phyloP scores from a whole-genome alignment of 2,113 vertebrate species.

The Myocastor coypus region DNA sequence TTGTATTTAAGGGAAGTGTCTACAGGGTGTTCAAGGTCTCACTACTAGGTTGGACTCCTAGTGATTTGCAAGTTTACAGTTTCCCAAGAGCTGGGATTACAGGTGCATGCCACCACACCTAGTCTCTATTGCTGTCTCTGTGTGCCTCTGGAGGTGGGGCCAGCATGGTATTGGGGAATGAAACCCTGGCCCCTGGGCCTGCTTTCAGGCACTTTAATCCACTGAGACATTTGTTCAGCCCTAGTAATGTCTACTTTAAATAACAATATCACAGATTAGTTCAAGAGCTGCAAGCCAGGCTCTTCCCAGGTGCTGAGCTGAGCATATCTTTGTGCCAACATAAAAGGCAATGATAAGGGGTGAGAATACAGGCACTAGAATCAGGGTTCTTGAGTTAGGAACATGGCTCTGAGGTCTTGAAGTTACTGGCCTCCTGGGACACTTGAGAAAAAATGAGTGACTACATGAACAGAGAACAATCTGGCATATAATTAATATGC shows the following conservation, averaged over 20 bases:
- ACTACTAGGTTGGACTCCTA: too few species aligned
- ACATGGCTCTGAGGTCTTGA: background rate
- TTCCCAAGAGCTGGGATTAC: too few species aligned
- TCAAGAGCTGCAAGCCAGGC: background rate
- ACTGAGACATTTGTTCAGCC: too few species aligned
- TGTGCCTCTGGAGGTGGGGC: too few species aligned
- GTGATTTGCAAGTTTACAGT: too few species aligned
- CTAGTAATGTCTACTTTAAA: background rate
- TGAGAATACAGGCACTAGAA: background rate
- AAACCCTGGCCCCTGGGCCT: too few species aligned
- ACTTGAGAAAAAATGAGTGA: background rate
- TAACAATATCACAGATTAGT: background rate
- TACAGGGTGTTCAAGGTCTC: too few species aligned
- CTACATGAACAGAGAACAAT: background rate
- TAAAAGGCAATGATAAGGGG: background rate
- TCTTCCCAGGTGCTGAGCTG: background rate
- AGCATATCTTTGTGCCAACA: background rate
- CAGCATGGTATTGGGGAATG: too few species aligned
- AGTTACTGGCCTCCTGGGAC: background rate
- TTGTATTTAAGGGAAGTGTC: too few species aligned
- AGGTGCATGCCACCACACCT: too few species aligned
- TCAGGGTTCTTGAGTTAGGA: background rate
- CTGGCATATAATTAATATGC: background rate
- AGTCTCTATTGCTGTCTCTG: too few species aligned
- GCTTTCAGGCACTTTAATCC: too few species aligned